Evolutionary conservation across 2,113 vertebrate species (phyloP).

Genomic region (Zeus faber): DNA sequence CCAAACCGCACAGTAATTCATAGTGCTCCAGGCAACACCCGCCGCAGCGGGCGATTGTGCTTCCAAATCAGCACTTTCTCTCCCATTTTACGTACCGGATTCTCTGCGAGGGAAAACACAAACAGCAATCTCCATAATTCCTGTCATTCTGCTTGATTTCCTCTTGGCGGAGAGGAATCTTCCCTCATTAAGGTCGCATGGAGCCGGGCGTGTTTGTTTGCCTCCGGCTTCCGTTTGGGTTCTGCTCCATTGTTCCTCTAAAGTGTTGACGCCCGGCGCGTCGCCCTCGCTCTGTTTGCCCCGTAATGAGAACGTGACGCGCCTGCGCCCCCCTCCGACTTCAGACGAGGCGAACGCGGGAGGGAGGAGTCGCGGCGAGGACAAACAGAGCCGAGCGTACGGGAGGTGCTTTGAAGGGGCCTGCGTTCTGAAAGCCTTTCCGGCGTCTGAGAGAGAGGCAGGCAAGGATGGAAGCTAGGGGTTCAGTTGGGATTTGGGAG

Average conservation of each 20-base stretch:
- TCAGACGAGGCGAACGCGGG: neutral
- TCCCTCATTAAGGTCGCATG: slow-evolving; percentile 23
- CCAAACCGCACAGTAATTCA: slow-evolving; percentile 15
- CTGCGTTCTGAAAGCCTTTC: too few species aligned
- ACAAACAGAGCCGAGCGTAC: too few species aligned
- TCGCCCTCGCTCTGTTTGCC: slow-evolving; percentile 23
- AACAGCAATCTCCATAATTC: slow-evolving; percentile 2
- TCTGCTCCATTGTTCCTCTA: slow-evolving; percentile 14
- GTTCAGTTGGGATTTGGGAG: neutral
- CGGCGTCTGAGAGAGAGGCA: neutral
- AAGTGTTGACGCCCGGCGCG: slow-evolving; percentile 10
- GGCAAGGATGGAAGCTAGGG: neutral
- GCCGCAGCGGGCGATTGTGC: slow-evolving; percentile 1
- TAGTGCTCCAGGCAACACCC: slow-evolving; percentile 8
- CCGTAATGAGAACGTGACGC: slow-evolving; percentile 32
- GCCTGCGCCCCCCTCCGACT: slow-evolving; percentile 26
- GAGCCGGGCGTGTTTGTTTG: slow-evolving; percentile 10
- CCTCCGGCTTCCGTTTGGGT: too few species aligned
- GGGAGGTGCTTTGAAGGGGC: too few species aligned
- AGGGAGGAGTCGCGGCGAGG: too few species aligned
- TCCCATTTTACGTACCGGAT: neutral
- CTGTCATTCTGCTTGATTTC: slow-evolving; percentile 1
- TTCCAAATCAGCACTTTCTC: neutral
- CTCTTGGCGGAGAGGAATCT: slow-evolving; percentile 7
- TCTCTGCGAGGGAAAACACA: neutral